Percentiles rank a stretch among this genome's conserved stretches.
These are phyloP conservation scores for Thalassarche chlororhynchos DNA, from an alignment of 2,113 vertebrate genomes.

Conservation along the genomic window DNA sequence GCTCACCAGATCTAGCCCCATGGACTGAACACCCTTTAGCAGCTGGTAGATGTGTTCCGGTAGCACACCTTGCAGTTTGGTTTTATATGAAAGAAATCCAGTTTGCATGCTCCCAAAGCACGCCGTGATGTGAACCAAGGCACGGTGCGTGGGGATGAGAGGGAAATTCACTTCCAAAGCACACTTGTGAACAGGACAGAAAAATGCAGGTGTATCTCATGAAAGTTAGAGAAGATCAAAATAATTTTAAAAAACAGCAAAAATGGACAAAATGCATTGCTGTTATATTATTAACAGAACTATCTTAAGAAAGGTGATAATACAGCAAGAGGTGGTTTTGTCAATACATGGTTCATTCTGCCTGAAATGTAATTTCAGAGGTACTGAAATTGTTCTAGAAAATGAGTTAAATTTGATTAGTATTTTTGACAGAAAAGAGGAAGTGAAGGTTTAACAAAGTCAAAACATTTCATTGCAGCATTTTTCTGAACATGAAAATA, in stretches of 20 bases:
- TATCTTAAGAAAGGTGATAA: not conserved
- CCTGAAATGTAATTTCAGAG: not conserved
- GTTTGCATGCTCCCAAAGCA: not conserved
- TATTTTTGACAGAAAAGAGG: not conserved
- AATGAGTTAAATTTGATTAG: not conserved
- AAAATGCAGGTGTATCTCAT: not conserved
- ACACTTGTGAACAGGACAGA: not conserved
- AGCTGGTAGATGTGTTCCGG: not conserved
- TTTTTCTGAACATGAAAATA: constrained; percentile 25
- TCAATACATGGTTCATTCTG: not conserved
- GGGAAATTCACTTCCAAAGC: not conserved
- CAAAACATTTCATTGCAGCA: constrained; percentile 5
- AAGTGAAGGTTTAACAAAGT: constrained; percentile 1
- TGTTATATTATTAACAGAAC: not conserved
- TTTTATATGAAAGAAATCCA: not conserved
- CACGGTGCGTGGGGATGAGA: rapidly evolving
- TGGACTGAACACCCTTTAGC: not conserved
- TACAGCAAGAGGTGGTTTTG: not conserved
- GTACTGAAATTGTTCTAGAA: not conserved
- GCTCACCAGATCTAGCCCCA: not conserved
- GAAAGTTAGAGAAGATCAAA: not conserved
- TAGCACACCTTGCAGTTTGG: not conserved
- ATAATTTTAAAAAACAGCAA: not conserved
- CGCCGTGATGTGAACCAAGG: not conserved
- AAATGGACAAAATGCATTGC: not conserved